Base-by-base conservation (phyloP, 2,797 vertebrate species). In the Lepilemur ruficaudatus region DNA sequence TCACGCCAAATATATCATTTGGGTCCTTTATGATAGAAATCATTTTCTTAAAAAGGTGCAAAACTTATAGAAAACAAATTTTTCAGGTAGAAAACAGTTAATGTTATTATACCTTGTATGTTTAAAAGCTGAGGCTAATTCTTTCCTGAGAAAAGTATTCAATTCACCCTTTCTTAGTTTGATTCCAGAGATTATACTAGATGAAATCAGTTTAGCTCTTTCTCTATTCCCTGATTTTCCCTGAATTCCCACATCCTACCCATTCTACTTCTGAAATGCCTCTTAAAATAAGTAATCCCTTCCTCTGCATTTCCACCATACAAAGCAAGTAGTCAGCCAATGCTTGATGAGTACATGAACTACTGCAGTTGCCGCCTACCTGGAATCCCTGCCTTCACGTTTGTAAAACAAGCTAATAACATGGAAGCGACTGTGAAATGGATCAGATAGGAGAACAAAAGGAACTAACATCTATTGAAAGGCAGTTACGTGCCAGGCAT, bases 391-490 rank as follows among this genome's bases (percentile, higher is more conserved):
- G 43, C 61, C 38, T 85, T 84, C 25, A 25, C 30, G 20, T 70
- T 78, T 50, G 72, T 55, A 76, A 94, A 76, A 61, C 22, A 91
- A 82, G 38, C 72, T 69, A 85, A 76, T 25, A 23, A 52, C 7
- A 89, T 7, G 23, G 83, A 80, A 91, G 75, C 46, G 23, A 93
- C 22, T 79, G 59, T 35, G 30, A 59, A 89, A 75, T 72, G n/a
- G 65, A 43, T 61, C 12, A 43, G 41, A 50, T 23, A 88, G 50
- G n/a, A 61, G 28, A 63, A n/a, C 14, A 70, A 65, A 72, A 43
- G 30, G n/a, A 86, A 85, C 35, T 73, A 95, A 95, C 95, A 98
- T 97, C 98, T 98, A 98, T 87, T 98, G 98, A 98, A 98, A 92
- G 52, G 41, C 57, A 41, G 81, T 48, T 78, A 82, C 46, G n/a